phyloP scores from a whole-genome alignment of 2,113 vertebrate genomes.

The Gallinago jamesoni region DNA sequence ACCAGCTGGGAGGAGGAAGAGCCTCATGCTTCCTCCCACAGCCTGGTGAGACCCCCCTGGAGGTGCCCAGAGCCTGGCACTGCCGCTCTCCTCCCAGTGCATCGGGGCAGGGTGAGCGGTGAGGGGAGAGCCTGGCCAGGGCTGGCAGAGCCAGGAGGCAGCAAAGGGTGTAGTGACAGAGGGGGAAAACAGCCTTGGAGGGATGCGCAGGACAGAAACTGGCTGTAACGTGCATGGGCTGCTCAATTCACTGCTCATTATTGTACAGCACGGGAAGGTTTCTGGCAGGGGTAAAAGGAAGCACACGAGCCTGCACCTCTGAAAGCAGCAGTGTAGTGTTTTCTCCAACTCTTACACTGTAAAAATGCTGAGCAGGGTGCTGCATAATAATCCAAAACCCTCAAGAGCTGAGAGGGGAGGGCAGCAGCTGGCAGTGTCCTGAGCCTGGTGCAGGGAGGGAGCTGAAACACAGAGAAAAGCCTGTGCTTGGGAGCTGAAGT shows the following conservation, averaged over 20 bases:
- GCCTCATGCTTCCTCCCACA: accelerated
- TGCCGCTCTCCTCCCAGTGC: accelerated
- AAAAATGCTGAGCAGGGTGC: neutral
- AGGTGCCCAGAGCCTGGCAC: neutral
- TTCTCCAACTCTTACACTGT: neutral
- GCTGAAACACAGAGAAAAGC: neutral
- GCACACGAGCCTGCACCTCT: accelerated
- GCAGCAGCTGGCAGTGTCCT: neutral
- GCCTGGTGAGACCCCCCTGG: neutral
- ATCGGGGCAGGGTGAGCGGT: accelerated
- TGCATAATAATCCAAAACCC: neutral
- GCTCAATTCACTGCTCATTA: accelerated
- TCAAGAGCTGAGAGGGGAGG: neutral
- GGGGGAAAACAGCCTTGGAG: neutral
- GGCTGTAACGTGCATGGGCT: accelerated
- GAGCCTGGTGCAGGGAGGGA: neutral
- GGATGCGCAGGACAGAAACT: neutral
- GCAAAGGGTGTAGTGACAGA: accelerated
- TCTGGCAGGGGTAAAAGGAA: neutral
- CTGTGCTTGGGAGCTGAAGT: neutral
- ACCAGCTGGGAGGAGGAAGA: neutral
- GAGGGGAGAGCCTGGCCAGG: too few species aligned
- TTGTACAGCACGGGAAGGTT: neutral
- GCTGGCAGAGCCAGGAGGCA: neutral
- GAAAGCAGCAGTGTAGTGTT: neutral